These are phyloP conservation scores for Tiliacea citrago DNA, from an alignment of 2,888 invertebrate genomes.

Conservation along the genomic window DNA sequence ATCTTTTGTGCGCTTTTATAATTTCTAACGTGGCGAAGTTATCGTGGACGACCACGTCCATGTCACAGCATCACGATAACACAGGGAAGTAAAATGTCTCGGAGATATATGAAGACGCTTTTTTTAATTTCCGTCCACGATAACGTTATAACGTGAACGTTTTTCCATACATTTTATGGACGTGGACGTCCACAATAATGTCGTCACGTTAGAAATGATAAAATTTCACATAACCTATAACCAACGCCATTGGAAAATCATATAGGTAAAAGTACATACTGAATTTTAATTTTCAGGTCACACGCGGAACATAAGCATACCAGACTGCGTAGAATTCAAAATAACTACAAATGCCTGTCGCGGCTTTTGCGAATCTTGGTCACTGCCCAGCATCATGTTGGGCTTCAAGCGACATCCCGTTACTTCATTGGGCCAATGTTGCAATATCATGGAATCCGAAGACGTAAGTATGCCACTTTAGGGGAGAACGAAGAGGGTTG, in stretches of 20 bases:
- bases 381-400: constrained; percentile 93
- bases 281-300: constrained; percentile 90
- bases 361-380: constrained; percentile 96
- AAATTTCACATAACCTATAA: not conserved
- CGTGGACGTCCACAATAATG: not conserved
- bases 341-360: constrained; percentile 97
- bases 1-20: not conserved
- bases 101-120: not conserved
- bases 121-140: not conserved
- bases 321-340: constrained; percentile 95
- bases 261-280: not conserved
- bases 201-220: not conserved
- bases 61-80: not conserved
- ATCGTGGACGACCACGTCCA: not conserved
- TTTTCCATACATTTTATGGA: no score
- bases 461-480: constrained; percentile 90
- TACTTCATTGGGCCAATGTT: constrained; percentile 96
- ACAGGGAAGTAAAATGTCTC: not conserved
- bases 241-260: not conserved
- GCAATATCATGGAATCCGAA: constrained; percentile 97
- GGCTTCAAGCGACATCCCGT: constrained; percentile 91
- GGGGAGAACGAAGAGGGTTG: no score
- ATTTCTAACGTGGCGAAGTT: not conserved
- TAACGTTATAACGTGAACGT: not conserved
- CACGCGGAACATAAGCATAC: constrained; percentile 95